Base-by-base conservation (phyloP, 2,888 invertebrate species). In the Cephalotes varians region DNA sequence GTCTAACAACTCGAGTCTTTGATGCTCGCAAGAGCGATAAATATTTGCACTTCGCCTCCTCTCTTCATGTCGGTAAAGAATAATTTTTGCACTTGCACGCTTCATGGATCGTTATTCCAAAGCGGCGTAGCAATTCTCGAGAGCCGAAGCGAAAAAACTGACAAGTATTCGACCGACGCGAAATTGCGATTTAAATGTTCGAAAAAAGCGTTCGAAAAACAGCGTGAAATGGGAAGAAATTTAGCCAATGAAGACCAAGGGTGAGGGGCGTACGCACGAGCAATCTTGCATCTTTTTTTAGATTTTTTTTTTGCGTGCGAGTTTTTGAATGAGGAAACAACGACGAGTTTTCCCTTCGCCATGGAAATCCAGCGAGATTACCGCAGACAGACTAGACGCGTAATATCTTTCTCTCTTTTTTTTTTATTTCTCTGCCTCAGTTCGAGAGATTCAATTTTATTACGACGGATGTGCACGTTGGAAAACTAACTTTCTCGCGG, bases 391-490 rank as follows among this genome's bases (percentile, higher is more conserved):
- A 77, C 25, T n/a, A 25, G 40, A n/a, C 40, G 71, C 44, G 56
- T 58, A 71, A 71, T 77, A 44, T 77, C 56, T 71, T 34, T 69
- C 25, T n/a, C 18, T 25, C 25, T 15, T 44, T 56, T 56, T 51
- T 62, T 64, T 49, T 51, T 21, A 34, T 31, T 2, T 69, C 28
- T 56, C 25, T 69, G 7, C 25, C 18, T 47, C 73, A 72, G 54
- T 79, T 81, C 74, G 51, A 40, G 56, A 62, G 73, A 79, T 85
- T 85, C 85, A 85, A 83, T 83, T 85, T 85, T 64, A 86, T 86
- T 83, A 81, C 72, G 67, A 71, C 71, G 83, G 69, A 81, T 77
- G 84, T 64, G n/a, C n/a, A 80, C 60, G 79, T 80, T 64, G 80
- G 76, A 72, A 47, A 86, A 84, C 80, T 82, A 84, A 85, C 81